phyloP scores from a whole-genome alignment of 1,140 invertebrate species.

The Pachyrhynchus sulphureomaculatus region DNA sequence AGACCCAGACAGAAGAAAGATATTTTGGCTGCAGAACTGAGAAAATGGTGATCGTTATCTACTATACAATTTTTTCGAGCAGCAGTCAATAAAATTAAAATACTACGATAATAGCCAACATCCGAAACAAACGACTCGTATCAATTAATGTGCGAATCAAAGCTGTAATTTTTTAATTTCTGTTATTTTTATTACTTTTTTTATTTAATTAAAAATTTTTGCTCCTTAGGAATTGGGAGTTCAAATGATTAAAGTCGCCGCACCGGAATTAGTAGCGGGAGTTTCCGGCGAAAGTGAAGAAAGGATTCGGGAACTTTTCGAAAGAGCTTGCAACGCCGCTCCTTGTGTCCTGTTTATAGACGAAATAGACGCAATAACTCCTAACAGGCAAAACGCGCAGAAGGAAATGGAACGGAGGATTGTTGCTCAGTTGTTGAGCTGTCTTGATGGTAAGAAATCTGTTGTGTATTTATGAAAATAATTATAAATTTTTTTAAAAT shows the following conservation, averaged over 20 bases:
- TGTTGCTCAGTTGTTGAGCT: slow-evolving; percentile 87
- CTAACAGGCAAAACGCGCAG: slow-evolving; percentile 82
- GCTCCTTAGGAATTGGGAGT: slow-evolving; percentile 62
- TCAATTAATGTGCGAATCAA: too few relatives aligned
- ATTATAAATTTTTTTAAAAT: too few relatives aligned
- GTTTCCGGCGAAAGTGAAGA: slow-evolving; percentile 93
- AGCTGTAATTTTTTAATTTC: too few relatives aligned
- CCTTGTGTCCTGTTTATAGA: slow-evolving; percentile 93
- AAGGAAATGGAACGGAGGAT: slow-evolving; percentile 95
- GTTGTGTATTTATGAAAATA: not conserved
- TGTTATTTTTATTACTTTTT: too few relatives aligned
- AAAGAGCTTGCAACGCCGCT: slow-evolving; percentile 70
- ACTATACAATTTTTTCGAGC: too few relatives aligned
- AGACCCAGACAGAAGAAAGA: too few relatives aligned
- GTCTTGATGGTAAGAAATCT: slow-evolving; percentile 71
- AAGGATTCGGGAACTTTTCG: slow-evolving; percentile 87
- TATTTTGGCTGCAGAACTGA: too few relatives aligned
- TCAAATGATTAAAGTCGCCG: slow-evolving; percentile 81
- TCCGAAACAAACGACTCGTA: too few relatives aligned
- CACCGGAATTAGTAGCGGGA: slow-evolving; percentile 91
- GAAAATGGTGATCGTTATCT: too few relatives aligned
- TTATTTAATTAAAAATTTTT: too few relatives aligned
- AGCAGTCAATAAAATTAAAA: too few relatives aligned
- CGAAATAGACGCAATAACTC: slow-evolving; percentile 89
- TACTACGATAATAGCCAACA: too few relatives aligned